These are phyloP conservation scores for Frieseomelitta varia DNA, from an alignment of 1,140 invertebrate genomes.

Conservation along the genomic window DNA sequence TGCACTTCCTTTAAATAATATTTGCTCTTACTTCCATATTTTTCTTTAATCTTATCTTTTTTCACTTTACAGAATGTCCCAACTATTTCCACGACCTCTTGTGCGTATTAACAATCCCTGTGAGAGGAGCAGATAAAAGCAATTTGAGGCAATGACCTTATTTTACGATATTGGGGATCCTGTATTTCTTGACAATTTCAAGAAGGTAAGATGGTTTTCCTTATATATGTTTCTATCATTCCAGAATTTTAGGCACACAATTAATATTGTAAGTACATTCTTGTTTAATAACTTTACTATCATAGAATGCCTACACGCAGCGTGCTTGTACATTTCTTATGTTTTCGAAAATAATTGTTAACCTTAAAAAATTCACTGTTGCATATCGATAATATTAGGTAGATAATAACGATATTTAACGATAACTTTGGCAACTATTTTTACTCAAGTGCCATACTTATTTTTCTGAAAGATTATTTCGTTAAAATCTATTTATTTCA, in stretches of 20 bases:
- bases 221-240: not conserved
- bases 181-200: not conserved
- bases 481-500: not conserved
- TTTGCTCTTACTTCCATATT: constrained; percentile 53
- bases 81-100: constrained; percentile 24
- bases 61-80: constrained; percentile 27
- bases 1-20: constrained; percentile 44
- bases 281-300: not conserved
- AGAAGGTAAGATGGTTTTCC: not conserved
- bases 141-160: constrained; percentile 27
- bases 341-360: not conserved
- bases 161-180: not conserved
- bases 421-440: not conserved
- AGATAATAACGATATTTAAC: not conserved
- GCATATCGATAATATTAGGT: not conserved
- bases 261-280: not conserved
- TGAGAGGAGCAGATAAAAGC: constrained; percentile 34
- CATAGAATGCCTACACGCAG: no score
- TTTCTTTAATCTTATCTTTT: constrained; percentile 53
- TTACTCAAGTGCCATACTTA: not conserved
- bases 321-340: no score
- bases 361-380: no score
- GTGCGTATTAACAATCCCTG: constrained; percentile 26
- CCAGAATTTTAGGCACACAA: not conserved
- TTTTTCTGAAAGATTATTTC: not conserved